Percentiles rank a stretch among this genome's conserved stretches.
Conservation (phyloP, 1,140 invertebrate genomes). For the Helicorthomorpha holstii region DNA sequence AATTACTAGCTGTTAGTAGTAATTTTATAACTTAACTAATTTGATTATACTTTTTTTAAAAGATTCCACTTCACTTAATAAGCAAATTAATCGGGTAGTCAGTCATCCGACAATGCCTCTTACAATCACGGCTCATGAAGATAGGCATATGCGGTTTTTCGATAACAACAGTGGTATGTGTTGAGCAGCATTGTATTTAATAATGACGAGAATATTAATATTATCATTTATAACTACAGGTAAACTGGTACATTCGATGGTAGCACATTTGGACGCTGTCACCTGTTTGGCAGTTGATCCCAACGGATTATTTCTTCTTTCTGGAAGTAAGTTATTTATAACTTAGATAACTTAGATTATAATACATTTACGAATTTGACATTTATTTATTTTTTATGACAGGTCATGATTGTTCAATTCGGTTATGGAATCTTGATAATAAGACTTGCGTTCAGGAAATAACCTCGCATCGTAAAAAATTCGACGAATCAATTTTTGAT, state of each 20-base stretch:
- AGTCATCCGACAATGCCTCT: slow-evolving; percentile 90
- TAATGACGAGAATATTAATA: no score
- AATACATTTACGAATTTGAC: no score
- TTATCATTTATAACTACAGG: slow-evolving; percentile 23
- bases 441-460: slow-evolving; percentile 99
- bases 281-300: slow-evolving; percentile 96
- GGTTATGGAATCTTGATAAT: slow-evolving; percentile 97
- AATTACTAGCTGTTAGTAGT: slow-evolving; percentile 4
- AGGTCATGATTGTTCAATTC: slow-evolving; percentile 97
- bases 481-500: slow-evolving; percentile 97
- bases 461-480: slow-evolving; percentile 97
- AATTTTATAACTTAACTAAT: slow-evolving; percentile 1
- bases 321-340: slow-evolving; percentile 54
- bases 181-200: no score
- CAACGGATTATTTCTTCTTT: slow-evolving; percentile 92
- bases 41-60: slow-evolving; percentile 18
- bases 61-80: slow-evolving; percentile 29
- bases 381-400: slow-evolving; percentile 17
- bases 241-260: slow-evolving; percentile 90
- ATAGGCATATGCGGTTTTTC: slow-evolving; percentile 95
- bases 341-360: not conserved
- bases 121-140: slow-evolving; percentile 92
- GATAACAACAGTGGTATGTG: slow-evolving; percentile 72
- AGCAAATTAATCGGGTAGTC: slow-evolving; percentile 68
- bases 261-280: slow-evolving; percentile 95